Base-by-base conservation (phyloP, 2,113 vertebrate genomes). In the Alethe castanea region DNA sequence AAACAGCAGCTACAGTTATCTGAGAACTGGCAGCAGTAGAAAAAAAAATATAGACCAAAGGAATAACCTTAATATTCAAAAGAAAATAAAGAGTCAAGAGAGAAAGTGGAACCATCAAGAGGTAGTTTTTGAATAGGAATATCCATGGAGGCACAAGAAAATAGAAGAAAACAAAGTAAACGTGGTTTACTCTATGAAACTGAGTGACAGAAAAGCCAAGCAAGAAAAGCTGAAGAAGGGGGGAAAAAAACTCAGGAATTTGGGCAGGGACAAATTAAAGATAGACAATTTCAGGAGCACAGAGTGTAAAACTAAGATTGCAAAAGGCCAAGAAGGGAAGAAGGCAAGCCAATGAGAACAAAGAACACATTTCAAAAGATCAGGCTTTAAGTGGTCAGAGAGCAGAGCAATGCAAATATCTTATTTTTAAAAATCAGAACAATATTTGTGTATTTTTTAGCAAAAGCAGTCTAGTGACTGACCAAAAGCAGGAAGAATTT, bases 321-420 rank as follows among this genome's bases (percentile, higher is more conserved):
- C 82, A 92, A 67, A 94, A 95, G 65, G 65, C 86, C 73, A 90
- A 81, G 56, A 71, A 96, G 47, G 67, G 44, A 88, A 90, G 40
- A 94, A 92, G 71, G 76, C 79, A 94, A 77, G 67, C 67, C 71
- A 93, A 83, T 29, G 20, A 90, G 77, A 92, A 93, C 72, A 93
- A 90, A 95, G 86, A 89, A 76, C n/a, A 26, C n/a, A 38, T 66
- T 91, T 74, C 73, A 92, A 81, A 91, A 86, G 48, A 64, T 5
- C 5, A 62, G 60, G 44, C 36, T 80, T 45, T 14, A 61, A 85
- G 31, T 1, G 7, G 18, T 14, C 31, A 79, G 16, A 57, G 2
- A 69, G 28, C 36, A 71, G 17, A 78, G 69, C 5, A 85, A 56
- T 5, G 17, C 15, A 36, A 92, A 24, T 16, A 76, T 3, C n/a